A percentile compares a stretch with the other conserved stretches of the same genome.
Evolutionary conservation across 2,113 vertebrate genomes (phyloP).

Genomic region (Zosterops japonicus): DNA sequence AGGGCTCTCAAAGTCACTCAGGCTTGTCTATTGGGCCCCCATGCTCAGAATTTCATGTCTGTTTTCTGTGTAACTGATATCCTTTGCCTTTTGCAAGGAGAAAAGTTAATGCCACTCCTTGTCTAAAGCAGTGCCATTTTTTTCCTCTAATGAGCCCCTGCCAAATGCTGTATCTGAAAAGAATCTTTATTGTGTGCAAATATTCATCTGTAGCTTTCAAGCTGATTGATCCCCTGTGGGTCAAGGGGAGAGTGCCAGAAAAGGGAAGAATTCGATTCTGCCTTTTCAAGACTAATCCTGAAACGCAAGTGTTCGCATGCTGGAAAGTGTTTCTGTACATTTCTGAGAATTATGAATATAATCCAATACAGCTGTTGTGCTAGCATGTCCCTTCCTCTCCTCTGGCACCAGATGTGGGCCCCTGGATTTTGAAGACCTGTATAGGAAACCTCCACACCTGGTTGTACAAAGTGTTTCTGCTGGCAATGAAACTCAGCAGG

Average conservation of each 20-base stretch:
- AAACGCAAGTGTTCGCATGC: neutral
- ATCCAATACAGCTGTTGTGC: conserved; percentile 14
- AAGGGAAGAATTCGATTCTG: neutral
- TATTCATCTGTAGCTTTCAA: neutral
- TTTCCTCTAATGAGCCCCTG: neutral
- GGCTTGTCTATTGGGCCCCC: neutral
- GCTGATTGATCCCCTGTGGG: conserved; percentile 29
- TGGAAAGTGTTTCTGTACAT: neutral
- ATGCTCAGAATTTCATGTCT: neutral
- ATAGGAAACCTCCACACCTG: neutral
- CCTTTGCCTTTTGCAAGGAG: neutral
- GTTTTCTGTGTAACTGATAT: neutral
- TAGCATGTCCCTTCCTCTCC: neutral
- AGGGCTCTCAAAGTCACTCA: neutral
- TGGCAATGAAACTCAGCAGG: neutral
- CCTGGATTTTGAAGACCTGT: neutral
- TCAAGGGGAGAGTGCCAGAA: conserved; percentile 34
- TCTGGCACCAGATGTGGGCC: neutral
- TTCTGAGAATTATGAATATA: conserved; percentile 15
- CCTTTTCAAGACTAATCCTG: conserved; percentile 39
- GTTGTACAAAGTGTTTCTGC: neutral
- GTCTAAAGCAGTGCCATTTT: neutral
- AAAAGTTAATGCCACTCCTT: neutral
- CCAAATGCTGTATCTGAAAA: conserved; percentile 17
- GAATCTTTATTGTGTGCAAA: conserved; percentile 27